These are phyloP conservation scores for Psophia crepitans DNA, from an alignment of 2,113 vertebrate species.

Conservation along the genomic window DNA sequence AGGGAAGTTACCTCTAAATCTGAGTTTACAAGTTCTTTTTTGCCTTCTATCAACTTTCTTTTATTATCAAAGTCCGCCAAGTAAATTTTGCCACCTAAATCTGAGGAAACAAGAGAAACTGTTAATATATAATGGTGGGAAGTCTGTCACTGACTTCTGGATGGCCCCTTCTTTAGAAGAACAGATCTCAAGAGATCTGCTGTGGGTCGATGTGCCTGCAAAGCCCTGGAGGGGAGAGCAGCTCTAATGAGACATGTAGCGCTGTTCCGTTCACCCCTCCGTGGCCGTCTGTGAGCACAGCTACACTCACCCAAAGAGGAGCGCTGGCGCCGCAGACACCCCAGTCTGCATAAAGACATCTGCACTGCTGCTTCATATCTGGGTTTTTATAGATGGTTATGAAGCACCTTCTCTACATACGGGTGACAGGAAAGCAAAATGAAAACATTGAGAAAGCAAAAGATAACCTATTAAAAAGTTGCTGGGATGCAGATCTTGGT, in stretches of 20 bases:
- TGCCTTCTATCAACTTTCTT: neutral
- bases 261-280: neutral
- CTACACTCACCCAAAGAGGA: neutral
- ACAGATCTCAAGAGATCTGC: neutral
- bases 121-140: neutral
- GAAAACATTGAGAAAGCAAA: neutral
- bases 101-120: constrained; percentile 37
- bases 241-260: neutral
- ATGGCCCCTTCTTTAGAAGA: neutral
- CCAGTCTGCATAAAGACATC: neutral
- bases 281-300: rapidly evolving
- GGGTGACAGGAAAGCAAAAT: neutral
- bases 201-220: neutral
- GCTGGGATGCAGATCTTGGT: constrained; percentile 66
- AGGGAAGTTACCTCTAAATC: constrained; percentile 69
- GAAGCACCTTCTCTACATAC: neutral
- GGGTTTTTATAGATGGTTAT: neutral
- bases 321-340: neutral
- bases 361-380: neutral
- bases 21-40: neutral
- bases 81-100: constrained; percentile 55
- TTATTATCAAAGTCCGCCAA: constrained; percentile 72
- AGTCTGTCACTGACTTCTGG: neutral
- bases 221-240: neutral
- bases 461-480: constrained; percentile 70